Evolutionary conservation across 2,797 vertebrate species (phyloP), one percentile per base, ranked within the genome.

Genomic region (Austrolebias charrua): DNA sequence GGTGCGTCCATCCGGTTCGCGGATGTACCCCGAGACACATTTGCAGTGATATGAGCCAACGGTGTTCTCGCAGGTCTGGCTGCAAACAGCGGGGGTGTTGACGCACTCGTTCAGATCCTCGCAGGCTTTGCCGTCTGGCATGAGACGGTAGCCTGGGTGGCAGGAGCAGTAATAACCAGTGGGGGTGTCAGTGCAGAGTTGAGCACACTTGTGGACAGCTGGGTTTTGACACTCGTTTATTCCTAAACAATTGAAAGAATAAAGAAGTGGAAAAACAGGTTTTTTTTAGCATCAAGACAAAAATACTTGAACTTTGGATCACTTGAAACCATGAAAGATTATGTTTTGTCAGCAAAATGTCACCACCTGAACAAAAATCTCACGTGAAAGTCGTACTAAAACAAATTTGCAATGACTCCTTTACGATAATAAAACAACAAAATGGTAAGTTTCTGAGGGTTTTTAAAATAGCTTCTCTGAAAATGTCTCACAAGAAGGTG

Each of bases 61-160:
- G 0, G 64, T 43, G 70, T 92, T 92, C 64, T 91, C 87, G 9
- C 92, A 93, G 61, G 92, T 81, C 82, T 93, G 92, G 78, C 91
- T 92, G 81, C 92, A 93, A 53, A 91, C 79, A 2, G 80, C 68
- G 0, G 91, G 91, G 2, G 84, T 86, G 73, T 70, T 87, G 11
- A 67, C 29, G 63, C 92, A 93, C 79, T 92, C 91, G 16, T 92
- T 63, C 5, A 92, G 10, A 69, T 92, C 92, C 76, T 89, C 89
- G 18, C 92, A 93, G 54, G 92, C 92, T 82, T 92, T 92, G 68
- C 88, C 89, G 8, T 92, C 90, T 0, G 90, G 86, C 92, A 93
- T 92, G 46, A 93, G 90, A 43, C 19, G 58, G 63, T 90, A 93
- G 20, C 92, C 91, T 0, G 85, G 70, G 56, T 84, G 4, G 69